These are phyloP conservation scores for Cnemophilus loriae DNA, from an alignment of 2,113 vertebrate genomes.

Conservation along the genomic window DNA sequence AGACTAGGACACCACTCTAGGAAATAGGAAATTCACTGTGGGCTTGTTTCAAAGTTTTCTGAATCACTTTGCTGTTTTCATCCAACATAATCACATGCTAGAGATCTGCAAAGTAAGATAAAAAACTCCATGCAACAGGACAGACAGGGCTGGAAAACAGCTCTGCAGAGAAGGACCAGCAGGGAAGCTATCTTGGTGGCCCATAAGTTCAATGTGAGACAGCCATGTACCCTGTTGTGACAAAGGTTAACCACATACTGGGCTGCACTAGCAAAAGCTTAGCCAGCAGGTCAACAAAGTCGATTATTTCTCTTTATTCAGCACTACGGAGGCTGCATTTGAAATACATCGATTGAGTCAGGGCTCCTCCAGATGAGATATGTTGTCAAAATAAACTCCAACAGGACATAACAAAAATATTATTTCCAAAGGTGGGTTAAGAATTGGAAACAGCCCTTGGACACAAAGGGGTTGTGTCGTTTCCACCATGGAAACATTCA, in stretches of 20 bases:
- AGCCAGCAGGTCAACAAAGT: background rate
- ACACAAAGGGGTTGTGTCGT: background rate
- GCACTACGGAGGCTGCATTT: background rate
- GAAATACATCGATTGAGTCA: background rate
- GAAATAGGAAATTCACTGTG: background rate
- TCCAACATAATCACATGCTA: background rate
- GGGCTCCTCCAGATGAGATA: background rate
- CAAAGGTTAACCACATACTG: background rate
- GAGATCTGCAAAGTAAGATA: background rate
- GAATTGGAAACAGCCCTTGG: background rate
- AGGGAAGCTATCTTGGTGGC: background rate
- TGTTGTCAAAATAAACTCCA: background rate
- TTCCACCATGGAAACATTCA: background rate
- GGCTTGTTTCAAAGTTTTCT: background rate
- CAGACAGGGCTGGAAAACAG: background rate
- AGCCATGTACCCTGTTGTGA: background rate
- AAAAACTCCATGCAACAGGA: background rate
- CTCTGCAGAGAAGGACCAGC: background rate
- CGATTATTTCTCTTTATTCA: background rate
- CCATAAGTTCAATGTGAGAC: background rate
- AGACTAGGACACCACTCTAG: background rate
- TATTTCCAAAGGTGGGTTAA: background rate
- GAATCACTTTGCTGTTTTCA: background rate
- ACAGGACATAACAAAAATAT: background rate
- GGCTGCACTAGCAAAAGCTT: constrained; percentile 6